phyloP scores from a whole-genome alignment of 2,888 invertebrate genomes.

The Hyposoter didymator region DNA sequence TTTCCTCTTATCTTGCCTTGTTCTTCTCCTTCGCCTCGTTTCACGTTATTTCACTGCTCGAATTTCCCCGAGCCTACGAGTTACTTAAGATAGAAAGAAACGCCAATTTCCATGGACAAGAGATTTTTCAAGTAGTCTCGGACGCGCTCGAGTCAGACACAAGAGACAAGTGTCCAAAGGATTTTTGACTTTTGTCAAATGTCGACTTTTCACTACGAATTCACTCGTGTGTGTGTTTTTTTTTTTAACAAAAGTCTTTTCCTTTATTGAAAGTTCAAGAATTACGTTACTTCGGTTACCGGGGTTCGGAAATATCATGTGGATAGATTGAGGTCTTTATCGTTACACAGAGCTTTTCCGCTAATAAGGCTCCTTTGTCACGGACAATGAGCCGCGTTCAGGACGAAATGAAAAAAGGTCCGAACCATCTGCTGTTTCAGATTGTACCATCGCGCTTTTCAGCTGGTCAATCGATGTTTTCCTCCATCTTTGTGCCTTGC shows the following conservation, averaged over 20 bases:
- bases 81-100: not conserved
- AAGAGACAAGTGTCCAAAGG: not conserved
- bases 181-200: not conserved
- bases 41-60: constrained; percentile 11
- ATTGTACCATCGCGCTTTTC: constrained; percentile 43
- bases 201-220: too few relatives aligned
- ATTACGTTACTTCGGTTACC: not conserved
- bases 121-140: constrained; percentile 34
- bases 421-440: constrained; percentile 58
- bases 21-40: constrained; percentile 13
- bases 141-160: constrained; percentile 49
- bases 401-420: constrained; percentile 56
- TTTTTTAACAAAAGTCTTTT: too few relatives aligned
- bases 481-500: constrained; percentile 27
- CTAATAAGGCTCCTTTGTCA: constrained; percentile 60
- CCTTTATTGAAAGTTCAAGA: too few relatives aligned
- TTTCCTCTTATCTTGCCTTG: constrained; percentile 12
- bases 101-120: not conserved
- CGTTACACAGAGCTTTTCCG: constrained; percentile 44
- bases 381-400: constrained; percentile 50
- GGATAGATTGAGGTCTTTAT: constrained; percentile 47
- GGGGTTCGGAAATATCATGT: not conserved
- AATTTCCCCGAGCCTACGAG: constrained; percentile 18
- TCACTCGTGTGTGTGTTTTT: too few relatives aligned
- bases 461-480: constrained; percentile 40